Percentiles rank a stretch among this genome's conserved stretches.
Evolutionary conservation across 2,888 invertebrate species (phyloP).

Genomic region (Pyrrhia umbra): DNA sequence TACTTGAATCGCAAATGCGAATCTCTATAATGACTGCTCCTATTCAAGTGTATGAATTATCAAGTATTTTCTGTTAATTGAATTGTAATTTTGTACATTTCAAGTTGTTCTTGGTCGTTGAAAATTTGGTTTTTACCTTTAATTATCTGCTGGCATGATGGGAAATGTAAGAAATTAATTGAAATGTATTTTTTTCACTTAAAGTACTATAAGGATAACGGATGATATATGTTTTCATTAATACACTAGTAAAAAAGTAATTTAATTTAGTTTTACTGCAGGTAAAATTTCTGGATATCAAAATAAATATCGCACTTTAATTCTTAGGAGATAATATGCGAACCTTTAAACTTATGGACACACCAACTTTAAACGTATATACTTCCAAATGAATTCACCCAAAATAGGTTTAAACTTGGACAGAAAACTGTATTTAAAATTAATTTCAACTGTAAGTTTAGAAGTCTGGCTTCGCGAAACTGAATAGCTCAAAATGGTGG

Average conservation of each 20-base stretch:
- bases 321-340: too few species aligned
- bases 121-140: constrained; percentile 6
- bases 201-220: too few species aligned
- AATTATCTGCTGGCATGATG: not conserved
- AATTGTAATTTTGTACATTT: constrained; percentile 35
- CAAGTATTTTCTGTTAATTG: constrained; percentile 58
- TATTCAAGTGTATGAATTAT: constrained; percentile 55
- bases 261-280: too few species aligned
- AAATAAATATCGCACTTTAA: too few species aligned
- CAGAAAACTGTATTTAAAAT: constrained; percentile 43
- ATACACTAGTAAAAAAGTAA: too few species aligned
- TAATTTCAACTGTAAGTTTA: constrained; percentile 47
- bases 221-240: too few species aligned
- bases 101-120: not conserved
- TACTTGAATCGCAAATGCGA: constrained; percentile 54
- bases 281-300: too few species aligned
- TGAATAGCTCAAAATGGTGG: constrained; percentile 54
- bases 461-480: constrained; percentile 38
- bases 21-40: constrained; percentile 55
- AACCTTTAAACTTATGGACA: too few species aligned
- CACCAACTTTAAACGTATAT: not conserved
- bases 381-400: constrained; percentile 10
- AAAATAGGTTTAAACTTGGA: constrained; percentile 26
- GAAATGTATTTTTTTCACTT: not conserved
- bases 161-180: not conserved